Conservation (phyloP, 2,113 vertebrate genomes). For the Heterochromis multidens region DNA sequence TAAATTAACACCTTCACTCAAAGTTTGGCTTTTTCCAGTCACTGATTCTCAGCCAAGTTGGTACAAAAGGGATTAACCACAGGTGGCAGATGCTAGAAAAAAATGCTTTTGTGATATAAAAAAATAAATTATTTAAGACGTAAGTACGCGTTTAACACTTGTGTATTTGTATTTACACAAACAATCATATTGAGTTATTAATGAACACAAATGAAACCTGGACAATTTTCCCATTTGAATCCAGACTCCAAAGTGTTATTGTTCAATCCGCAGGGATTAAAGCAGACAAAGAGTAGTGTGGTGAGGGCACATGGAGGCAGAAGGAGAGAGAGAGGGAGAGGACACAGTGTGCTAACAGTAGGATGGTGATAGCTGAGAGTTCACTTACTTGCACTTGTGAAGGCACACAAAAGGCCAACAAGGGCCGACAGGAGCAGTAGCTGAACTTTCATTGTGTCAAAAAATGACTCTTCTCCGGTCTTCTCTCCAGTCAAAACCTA, state of each 20-base stretch:
- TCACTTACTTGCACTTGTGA: conserved; percentile 72
- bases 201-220: neutral
- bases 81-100: neutral
- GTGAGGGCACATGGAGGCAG: conserved; percentile 57
- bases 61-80: neutral
- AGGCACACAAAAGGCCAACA: conserved; percentile 56
- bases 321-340: conserved; percentile 12
- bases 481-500: conserved; percentile 24
- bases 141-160: neutral
- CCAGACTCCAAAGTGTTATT: neutral
- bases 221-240: neutral
- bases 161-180: neutral
- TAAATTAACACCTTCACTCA: neutral
- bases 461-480: neutral
- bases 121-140: neutral
- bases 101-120: neutral
- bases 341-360: conserved; percentile 54
- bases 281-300: conserved; percentile 65
- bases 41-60: neutral
- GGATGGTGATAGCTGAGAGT: conserved; percentile 15
- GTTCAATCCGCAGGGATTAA: conserved; percentile 21
- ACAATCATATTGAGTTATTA: neutral
- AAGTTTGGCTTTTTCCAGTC: neutral
- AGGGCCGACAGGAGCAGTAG: conserved; percentile 71
- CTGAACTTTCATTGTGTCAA: conserved; percentile 58